Percentiles rank a stretch among this genome's conserved stretches.
Evolutionary conservation across 1,140 invertebrate species (phyloP).

Genomic region (Drosophila biarmipes): DNA sequence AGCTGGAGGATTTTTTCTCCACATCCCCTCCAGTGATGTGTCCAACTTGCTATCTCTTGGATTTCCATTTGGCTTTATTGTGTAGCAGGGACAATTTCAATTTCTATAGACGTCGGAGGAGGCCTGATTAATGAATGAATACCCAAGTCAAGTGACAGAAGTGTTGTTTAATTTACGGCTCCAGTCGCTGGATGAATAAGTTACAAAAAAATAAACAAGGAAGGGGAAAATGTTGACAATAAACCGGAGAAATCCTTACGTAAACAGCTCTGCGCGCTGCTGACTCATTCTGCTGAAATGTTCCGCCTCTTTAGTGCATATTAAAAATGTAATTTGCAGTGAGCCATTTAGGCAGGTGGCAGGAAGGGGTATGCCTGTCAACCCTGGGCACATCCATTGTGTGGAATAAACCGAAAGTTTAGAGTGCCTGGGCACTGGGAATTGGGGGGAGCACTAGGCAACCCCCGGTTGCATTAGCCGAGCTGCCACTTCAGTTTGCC

Average conservation of each 20-base stretch:
- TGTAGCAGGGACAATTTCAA: conserved; percentile 39
- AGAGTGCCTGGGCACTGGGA: conserved; percentile 27
- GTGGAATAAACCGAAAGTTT: conserved; percentile 39
- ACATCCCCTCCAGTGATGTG: conserved; percentile 8
- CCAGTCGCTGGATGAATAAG: conserved; percentile 13
- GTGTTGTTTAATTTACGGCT: conserved; percentile 48
- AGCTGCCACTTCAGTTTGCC: conserved; percentile 63
- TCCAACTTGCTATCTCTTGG: conserved; percentile 51
- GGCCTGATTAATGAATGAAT: conserved; percentile 68
- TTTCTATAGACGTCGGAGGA: conserved; percentile 11
- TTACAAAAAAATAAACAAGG: conserved; percentile 22
- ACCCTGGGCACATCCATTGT: conserved; percentile 48
- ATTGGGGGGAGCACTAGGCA: conserved; percentile 34
- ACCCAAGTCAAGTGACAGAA: conserved; percentile 44
- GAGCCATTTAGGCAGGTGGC: conserved; percentile 3
- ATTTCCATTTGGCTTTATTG: conserved; percentile 52
- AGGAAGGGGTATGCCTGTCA: conserved; percentile 8
- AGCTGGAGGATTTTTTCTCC: conserved; percentile 8
- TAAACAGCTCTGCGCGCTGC: conserved; percentile 22
- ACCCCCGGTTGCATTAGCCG: conserved; percentile 38
- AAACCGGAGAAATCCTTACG: conserved; percentile 42
- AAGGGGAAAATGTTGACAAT: conserved; percentile 38
- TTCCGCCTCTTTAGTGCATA: conserved; percentile 18
- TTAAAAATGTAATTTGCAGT: conserved; percentile 47
- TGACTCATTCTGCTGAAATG: conserved; percentile 32